phyloP scores from a whole-genome alignment of 2,888 invertebrate genomes.

The Ichneumoninae sp. region DNA sequence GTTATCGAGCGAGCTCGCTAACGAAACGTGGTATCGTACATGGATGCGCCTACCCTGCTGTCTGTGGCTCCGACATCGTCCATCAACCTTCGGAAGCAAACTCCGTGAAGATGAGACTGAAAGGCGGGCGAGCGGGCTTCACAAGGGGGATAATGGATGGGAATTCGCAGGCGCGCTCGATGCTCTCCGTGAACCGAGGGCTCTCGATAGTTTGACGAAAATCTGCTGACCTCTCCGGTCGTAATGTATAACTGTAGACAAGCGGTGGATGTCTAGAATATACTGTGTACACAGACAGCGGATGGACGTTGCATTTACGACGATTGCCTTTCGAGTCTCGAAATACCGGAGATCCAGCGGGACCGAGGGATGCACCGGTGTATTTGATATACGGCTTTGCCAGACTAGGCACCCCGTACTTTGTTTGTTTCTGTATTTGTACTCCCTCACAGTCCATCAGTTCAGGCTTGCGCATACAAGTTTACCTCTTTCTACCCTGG shows the following conservation, averaged over 20 bases:
- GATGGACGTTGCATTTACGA: slow-evolving; percentile 8
- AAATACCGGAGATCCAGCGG: background rate
- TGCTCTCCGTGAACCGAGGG: background rate
- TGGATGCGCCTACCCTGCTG: slow-evolving; percentile 18
- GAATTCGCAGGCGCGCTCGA: slow-evolving; percentile 35
- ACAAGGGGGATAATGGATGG: slow-evolving; percentile 62
- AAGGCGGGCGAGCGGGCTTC: slow-evolving; percentile 47
- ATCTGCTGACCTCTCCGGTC: slow-evolving; percentile 62
- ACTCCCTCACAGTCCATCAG: background rate
- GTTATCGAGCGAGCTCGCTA: slow-evolving; percentile 49
- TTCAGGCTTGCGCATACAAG: background rate
- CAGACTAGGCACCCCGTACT: background rate
- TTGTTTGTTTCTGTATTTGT: background rate
- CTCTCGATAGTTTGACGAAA: slow-evolving; percentile 60
- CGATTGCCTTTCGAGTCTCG: slow-evolving; percentile 19
- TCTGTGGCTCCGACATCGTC: slow-evolving; percentile 56
- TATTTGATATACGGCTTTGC: slow-evolving; percentile 19
- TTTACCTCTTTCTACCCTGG: background rate
- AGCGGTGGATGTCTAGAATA: slow-evolving; percentile 1
- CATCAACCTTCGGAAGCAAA: slow-evolving; percentile 67
- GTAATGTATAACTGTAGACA: slow-evolving; percentile 2
- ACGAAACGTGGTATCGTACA: slow-evolving; percentile 12
- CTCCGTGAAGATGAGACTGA: slow-evolving; percentile 67
- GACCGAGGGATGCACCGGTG: background rate
- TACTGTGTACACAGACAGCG: background rate